Evolutionary conservation across 53 echinoderm and acorn worm genomes (phyloP).

Genomic region (Temnopleurus reevesii): DNA sequence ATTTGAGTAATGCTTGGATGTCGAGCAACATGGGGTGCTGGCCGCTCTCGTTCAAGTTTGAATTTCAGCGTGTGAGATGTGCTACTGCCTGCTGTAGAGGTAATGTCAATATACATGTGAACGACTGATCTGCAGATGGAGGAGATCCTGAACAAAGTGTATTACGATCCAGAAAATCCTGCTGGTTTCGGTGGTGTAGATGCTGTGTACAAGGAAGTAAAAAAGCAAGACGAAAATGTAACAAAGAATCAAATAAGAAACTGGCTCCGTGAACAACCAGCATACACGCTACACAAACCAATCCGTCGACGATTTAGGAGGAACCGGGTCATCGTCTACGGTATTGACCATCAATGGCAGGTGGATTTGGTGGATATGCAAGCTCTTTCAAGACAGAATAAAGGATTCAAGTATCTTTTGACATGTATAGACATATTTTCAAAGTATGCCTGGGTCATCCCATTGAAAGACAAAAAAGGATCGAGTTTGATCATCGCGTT

Average conservation of each 20-base stretch:
- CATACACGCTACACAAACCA: conserved; percentile 68
- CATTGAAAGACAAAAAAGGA: conserved; percentile 70
- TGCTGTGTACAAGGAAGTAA: neutral
- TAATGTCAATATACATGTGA: conserved; percentile 38
- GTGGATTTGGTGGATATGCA: conserved; percentile 66
- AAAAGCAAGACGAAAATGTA: neutral
- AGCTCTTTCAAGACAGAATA: neutral
- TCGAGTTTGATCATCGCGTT: conserved; percentile 47
- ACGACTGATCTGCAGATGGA: conserved; percentile 50
- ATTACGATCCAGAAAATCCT: conserved; percentile 68
- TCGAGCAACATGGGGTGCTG: conserved; percentile 64
- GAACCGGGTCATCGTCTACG: conserved; percentile 56
- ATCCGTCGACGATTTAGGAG: conserved; percentile 52
- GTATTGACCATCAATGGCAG: conserved; percentile 62
- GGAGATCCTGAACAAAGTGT: conserved; percentile 51
- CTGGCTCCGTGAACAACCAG: conserved; percentile 52
- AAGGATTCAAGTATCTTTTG: conserved; percentile 42
- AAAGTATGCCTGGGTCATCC: conserved; percentile 62
- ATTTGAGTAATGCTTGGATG: neutral
- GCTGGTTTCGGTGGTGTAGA: conserved; percentile 62
- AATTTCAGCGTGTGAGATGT: conserved; percentile 25
- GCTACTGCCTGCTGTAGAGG: conserved; percentile 64
- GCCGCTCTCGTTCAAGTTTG: conserved; percentile 14
- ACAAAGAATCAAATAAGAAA: conserved; percentile 43
- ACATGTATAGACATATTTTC: conserved; percentile 74